Percentiles rank a stretch among this genome's conserved stretches.
phyloP scores from a whole-genome alignment of 1,140 invertebrate genomes.

The Nephila pilipes region DNA sequence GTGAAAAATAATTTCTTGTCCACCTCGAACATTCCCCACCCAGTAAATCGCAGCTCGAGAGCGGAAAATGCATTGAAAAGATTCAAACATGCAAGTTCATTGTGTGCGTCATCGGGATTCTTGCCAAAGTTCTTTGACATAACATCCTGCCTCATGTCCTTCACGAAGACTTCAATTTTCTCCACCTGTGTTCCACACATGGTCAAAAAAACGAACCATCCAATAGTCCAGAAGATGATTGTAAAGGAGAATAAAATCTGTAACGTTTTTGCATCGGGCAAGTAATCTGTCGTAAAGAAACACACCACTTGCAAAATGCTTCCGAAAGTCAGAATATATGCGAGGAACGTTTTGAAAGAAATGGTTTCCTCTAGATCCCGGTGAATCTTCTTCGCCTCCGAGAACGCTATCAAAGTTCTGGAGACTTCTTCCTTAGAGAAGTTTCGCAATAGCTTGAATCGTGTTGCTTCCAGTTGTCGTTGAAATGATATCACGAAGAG shows the following conservation, averaged over 20 bases:
- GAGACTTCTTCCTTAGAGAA: background rate
- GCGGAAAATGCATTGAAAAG: background rate
- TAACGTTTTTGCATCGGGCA: background rate
- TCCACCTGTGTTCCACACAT: background rate
- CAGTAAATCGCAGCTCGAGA: background rate
- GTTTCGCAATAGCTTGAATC: background rate
- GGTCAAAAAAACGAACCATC: constrained; percentile 13
- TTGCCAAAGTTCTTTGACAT: background rate
- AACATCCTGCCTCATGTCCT: background rate
- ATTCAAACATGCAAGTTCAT: background rate
- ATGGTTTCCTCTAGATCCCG: background rate
- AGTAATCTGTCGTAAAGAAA: background rate
- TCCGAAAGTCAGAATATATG: constrained; percentile 3
- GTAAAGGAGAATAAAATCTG: background rate
- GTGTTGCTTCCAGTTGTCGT: background rate
- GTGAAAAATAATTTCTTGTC: constrained; percentile 19
- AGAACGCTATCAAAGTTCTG: background rate
- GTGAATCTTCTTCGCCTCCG: background rate
- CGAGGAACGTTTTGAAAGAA: background rate
- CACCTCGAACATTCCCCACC: constrained; percentile 26
- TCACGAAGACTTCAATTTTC: background rate
- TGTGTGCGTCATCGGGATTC: background rate
- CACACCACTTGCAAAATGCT: constrained; percentile 31
- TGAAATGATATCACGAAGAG: background rate
- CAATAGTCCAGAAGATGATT: constrained; percentile 15